phyloP scores from a whole-genome alignment of 2,888 invertebrate genomes.

The Rhodophaea formosa region DNA sequence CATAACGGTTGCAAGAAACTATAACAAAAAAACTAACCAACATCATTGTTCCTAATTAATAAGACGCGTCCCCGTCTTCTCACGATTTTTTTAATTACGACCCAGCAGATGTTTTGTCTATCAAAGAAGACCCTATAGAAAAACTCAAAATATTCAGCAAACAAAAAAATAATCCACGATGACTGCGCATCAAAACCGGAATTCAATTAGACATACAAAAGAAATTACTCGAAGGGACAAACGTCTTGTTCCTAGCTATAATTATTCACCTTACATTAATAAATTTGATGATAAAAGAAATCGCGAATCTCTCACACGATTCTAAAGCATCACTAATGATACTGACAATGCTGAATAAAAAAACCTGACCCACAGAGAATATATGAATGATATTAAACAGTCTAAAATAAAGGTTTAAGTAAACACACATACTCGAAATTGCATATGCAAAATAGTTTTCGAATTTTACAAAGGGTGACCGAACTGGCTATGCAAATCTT shows the following conservation, averaged over 20 bases:
- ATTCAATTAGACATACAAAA: constrained; percentile 74
- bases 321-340: constrained; percentile 67
- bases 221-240: constrained; percentile 68
- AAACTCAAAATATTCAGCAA: constrained; percentile 67
- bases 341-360: constrained; percentile 64
- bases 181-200: constrained; percentile 75
- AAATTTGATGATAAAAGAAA: constrained; percentile 24
- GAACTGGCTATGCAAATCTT: constrained; percentile 77
- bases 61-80: constrained; percentile 59
- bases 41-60: constrained; percentile 56
- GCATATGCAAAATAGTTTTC: constrained; percentile 71
- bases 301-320: constrained; percentile 58
- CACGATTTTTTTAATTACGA: constrained; percentile 77
- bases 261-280: constrained; percentile 64
- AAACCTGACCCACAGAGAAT: constrained; percentile 66
- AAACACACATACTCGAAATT: constrained; percentile 66
- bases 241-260: constrained; percentile 67
- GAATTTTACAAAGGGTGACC: constrained; percentile 54
- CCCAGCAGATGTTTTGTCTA: constrained; percentile 67
- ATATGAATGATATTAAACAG: constrained; percentile 69
- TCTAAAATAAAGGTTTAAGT: constrained; percentile 73
- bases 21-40: constrained; percentile 35
- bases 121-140: constrained; percentile 58
- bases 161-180: constrained; percentile 59
- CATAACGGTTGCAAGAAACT: constrained; percentile 29